Evolutionary conservation across 2,113 vertebrate genomes (phyloP), one percentile per base, ranked within the genome.

Genomic region (Seriola dumerili): DNA sequence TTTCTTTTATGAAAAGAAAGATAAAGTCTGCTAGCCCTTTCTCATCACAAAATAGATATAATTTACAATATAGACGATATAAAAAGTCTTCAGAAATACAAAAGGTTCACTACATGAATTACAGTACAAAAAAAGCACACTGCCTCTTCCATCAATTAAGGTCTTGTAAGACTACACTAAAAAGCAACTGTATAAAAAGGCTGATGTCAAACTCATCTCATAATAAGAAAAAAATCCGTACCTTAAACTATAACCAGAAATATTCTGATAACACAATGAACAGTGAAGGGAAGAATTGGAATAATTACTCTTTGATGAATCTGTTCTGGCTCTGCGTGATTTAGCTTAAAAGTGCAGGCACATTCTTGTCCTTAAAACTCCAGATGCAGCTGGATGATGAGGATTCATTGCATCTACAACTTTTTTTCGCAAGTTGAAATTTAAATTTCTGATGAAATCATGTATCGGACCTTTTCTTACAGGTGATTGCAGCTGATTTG

Each of bases 1-100:
- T 92, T 91, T 78, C 84, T 86, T 91, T 88, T 85, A 76, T 78
- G 29, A 91, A 92, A 90, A 89, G 81, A 92, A 88, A 89, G 36
- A 52, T 62, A 76, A 87, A 57, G 25, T 74, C 79, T 77, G 40
- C 10, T 66, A 38, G 34, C n/a, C 11, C 55, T 83, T 70, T 69
- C 29, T 73, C 83, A 69, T 71, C 78, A 89, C 78, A 91, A 88
- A 91, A 93, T 72, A 78, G 66, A 87, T 80, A 92, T 93, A 92
- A 93, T 89, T 95, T 94, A 94, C 63, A 87, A 82, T 72, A 84
- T 76, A 85, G 52, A 71, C 57, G 23, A 67, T 76, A 83, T 68
- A 65, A 86, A 87, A 91, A 72, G 65, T 80, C 36, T 54, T 86
- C 10, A 54, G n/a, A 85, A 73, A 87, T 85, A 72, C 66, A 83